These are phyloP conservation scores for Hydrozoanthus tunicans DNA, from an alignment of 64 coral and sea anemone species.

Conservation along the genomic window DNA sequence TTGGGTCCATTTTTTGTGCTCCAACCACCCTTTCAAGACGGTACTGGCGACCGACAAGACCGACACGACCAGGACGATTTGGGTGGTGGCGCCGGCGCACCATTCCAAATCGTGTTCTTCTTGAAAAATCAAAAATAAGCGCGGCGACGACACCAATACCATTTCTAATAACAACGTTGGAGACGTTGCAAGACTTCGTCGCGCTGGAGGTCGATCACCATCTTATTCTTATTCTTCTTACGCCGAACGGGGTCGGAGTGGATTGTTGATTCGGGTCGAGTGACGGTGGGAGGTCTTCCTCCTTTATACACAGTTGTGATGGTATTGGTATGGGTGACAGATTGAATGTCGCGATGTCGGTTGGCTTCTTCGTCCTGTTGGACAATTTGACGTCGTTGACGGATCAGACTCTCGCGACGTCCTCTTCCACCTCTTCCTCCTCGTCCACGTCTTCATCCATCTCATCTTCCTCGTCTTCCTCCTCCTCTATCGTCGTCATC, in stretches of 20 bases:
- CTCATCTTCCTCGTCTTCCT: constrained; percentile 8
- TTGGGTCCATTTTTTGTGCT: not conserved
- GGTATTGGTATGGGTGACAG: no score
- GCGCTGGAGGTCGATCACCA: not conserved
- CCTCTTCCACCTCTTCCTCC: not conserved
- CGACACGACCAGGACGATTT: not conserved
- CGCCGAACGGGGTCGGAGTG: not conserved
- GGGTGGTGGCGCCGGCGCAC: not conserved
- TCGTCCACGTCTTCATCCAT: constrained; percentile 1
- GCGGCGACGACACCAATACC: not conserved
- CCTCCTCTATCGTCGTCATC: not conserved
- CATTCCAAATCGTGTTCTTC: not conserved
- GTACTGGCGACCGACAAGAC: not conserved
- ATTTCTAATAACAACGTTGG: not conserved
- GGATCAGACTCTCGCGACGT: no score
- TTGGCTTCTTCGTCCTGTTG: constrained; percentile 9
- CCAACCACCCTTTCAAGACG: not conserved
- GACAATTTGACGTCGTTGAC: not conserved
- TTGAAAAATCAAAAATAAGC: no score
- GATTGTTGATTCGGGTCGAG: not conserved
- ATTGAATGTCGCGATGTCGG: not conserved
- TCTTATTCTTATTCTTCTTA: not conserved
- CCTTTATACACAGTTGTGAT: no score
- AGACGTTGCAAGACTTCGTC: no score
- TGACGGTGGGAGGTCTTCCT: not conserved